Conservation (phyloP, 2,797 vertebrate species). For the Telmatherina bonti region DNA sequence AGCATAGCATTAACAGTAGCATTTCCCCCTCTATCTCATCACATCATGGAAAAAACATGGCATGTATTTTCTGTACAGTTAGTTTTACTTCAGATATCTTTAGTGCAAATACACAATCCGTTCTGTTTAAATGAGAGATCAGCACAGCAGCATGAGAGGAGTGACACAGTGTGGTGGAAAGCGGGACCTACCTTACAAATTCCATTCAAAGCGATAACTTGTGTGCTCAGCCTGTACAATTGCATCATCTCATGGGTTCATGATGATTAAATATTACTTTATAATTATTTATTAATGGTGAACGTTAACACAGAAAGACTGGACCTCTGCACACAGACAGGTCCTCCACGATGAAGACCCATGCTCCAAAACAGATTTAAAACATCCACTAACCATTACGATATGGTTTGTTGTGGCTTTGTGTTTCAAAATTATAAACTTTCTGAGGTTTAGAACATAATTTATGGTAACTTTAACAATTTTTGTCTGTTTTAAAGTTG, state of each 20-base stretch:
- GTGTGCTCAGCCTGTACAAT: not conserved
- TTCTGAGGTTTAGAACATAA: not conserved
- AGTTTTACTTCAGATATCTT: not conserved
- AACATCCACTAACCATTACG: not conserved
- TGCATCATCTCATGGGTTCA: not conserved
- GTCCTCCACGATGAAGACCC: not conserved
- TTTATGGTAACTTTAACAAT: not conserved
- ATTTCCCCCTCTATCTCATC: too few relatives aligned
- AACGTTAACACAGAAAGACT: not conserved
- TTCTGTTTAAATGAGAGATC: slow-evolving; percentile 32
- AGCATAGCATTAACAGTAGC: not conserved
- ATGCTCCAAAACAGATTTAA: not conserved
- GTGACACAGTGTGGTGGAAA: slow-evolving; percentile 75
- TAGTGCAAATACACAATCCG: not conserved
- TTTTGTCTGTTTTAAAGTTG: not conserved
- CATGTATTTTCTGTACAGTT: not conserved
- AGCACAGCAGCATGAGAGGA: slow-evolving; percentile 42
- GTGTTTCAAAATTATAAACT: not conserved
- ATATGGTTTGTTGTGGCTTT: not conserved
- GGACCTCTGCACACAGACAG: not conserved
- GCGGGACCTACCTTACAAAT: slow-evolving; percentile 25
- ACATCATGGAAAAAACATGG: not conserved
- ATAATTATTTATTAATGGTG: not conserved
- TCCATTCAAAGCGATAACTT: not conserved
- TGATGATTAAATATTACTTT: not conserved